Base-by-base conservation (phyloP, 2,113 vertebrate species). In the Chiloscyllium plagiosum region DNA sequence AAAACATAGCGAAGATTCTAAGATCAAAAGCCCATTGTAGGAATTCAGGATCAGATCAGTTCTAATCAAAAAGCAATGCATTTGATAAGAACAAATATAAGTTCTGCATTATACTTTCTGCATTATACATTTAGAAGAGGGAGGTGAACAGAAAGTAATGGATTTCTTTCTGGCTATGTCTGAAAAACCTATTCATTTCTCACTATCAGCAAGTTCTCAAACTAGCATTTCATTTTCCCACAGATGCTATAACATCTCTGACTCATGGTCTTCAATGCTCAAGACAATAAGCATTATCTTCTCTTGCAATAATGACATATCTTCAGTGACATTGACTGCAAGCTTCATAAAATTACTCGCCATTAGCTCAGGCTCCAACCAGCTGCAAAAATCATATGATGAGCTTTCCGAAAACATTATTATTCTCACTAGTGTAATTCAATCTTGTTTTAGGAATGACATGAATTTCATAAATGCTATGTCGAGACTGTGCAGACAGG, bases 111-210 rank as follows among this genome's bases (percentile, higher is more conserved):
- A 68, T 22, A 37, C 17, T 93, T 37, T 24, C 19, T 4, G 22
- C 17, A 20, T 93, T 61, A 68, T 22, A 37, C 22, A n/a, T 4
- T 66, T 68, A 17, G 61, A 50, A 1, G 94, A 52, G 69, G 68
- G 69, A 69, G 47, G 94, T 68, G 68, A 72, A 70, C 66, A 95
- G 37, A 76, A 95, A 95, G 65, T 95, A 10, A 47, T 70, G 93
- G 37, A 69, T 95, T 10, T 70, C 29, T 95, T 95, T 52, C 94
- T 76, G 37, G 68, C 69, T 76, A 50, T 52, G 94, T 95, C 94
- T 95, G 94, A 95, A 95, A 95, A 95, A 95, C 26, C 68, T 95
- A 68, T 95, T 95, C 69, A 76, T 95, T 95, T 95, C 94, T 70
- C 94, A 95, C 50, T 72, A 95, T 33, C 94, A 95, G 93, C 93